Base-by-base conservation (phyloP, 2,888 invertebrate species). In the Cynaeus angustus region DNA sequence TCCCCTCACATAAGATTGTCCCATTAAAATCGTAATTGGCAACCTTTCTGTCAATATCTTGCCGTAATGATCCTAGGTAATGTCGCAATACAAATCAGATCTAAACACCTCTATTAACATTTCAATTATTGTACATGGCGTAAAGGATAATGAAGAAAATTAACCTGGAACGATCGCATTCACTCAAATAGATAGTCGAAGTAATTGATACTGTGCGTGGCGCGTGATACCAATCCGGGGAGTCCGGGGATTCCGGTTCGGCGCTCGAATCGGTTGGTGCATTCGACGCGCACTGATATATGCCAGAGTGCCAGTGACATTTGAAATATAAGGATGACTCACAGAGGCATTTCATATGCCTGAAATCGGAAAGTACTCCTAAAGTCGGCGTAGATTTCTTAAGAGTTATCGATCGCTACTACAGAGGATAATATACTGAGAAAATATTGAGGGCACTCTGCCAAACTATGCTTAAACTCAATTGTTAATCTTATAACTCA, bases 311-410 rank as follows among this genome's bases (percentile, higher is more conserved):
- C 64, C 70, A 69, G 66, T 79, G 81, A 81, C 81, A 77, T 79
- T 77, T 78, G 79, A 79, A 78, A 78, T 81, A 80, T 80, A 78
- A 78, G 75, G 79, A 80, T 81, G 81, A 81, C 77, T 81, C 81
- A 80, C 53, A 53, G 55, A 56, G 14, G 53, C 53, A 53, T 53
- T 30, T 30, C 48, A 50, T 50, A 50, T 50, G 48, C 26, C 37
- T 41, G 59, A 46, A 55, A 50, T 43, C 50, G 41, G 56, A 16
- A 59, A 50, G 59, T 1, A 21, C 46, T 33, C 16, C 62, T 59
- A 67, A 66, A 67, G 61, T 67, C 61, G 46, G 45, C 68, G 53
- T 62, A 53, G 61, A 68, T 68, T 61, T 59, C 59, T 52, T 52
- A 59, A 28, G 13, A 21, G 21, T 38, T 50, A 68, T 68, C 56